A percentile compares a stretch with the other conserved stretches of the same genome.
phyloP scores from a whole-genome alignment of 2,888 invertebrate genomes.

The Nephrotoma appendiculata region DNA sequence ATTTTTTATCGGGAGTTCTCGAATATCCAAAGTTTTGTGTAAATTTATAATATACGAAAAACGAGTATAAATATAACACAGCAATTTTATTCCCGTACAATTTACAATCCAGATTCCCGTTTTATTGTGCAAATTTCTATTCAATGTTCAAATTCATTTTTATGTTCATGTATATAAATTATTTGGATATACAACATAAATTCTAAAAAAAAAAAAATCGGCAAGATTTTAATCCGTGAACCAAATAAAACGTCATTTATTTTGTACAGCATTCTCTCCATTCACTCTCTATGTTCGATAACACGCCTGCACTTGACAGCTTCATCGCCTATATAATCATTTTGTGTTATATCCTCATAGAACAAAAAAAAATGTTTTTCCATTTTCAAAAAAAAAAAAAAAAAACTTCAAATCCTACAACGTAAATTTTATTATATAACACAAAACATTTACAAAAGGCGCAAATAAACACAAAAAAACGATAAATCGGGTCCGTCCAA shows the following conservation, averaged over 20 bases:
- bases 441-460: background rate
- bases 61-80: background rate
- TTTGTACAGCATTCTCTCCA: background rate
- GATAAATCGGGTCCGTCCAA: background rate
- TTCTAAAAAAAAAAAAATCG: background rate
- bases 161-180: background rate
- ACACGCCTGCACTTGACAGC: conserved; percentile 9
- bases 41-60: background rate
- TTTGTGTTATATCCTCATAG: conserved; percentile 2
- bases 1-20: background rate
- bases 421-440: background rate
- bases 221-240: conserved; percentile 3
- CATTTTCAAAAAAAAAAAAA: background rate
- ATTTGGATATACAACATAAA: background rate
- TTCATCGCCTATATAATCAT: conserved; percentile 11
- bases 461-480: background rate
- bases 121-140: background rate
- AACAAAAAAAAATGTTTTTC: background rate
- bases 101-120: background rate
- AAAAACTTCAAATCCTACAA: background rate
- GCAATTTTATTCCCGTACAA: background rate
- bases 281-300: background rate
- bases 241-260: conserved; percentile 5
- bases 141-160: background rate
- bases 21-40: background rate